Evolutionary conservation across 53 echinoderm and acorn worm genomes (phyloP).

Genomic region (Paracentrotus lividus): DNA sequence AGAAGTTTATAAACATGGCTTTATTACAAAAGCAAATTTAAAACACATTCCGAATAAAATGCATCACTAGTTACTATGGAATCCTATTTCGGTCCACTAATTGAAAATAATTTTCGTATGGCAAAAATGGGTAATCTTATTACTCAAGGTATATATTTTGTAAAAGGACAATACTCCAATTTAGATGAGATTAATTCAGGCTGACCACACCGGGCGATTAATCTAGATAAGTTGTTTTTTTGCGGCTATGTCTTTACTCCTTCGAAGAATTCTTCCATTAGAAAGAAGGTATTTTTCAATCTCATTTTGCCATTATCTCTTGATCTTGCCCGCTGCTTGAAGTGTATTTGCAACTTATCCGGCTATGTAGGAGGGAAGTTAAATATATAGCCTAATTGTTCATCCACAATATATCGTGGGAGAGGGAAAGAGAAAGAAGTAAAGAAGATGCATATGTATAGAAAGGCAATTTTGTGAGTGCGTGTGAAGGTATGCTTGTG

Average conservation of each 20-base stretch:
- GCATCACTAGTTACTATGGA: too few species aligned
- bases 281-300: constrained; percentile 28
- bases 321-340: constrained; percentile 17
- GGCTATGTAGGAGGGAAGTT: not conserved
- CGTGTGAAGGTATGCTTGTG: not conserved
- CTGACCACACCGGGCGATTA: not conserved
- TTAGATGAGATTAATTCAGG: constrained; percentile 37
- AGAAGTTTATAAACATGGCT: too few species aligned
- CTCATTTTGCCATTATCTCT: constrained; percentile 43
- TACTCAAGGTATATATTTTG: not conserved
- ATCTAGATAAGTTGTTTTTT: too few species aligned
- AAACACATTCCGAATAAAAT: too few species aligned
- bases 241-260: not conserved
- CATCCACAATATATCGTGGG: not conserved
- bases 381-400: too few species aligned
- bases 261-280: not conserved
- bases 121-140: not conserved
- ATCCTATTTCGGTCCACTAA: not conserved
- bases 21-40: too few species aligned
- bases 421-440: not conserved
- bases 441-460: not conserved
- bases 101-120: not conserved
- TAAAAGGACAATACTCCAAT: not conserved
- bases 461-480: not conserved
- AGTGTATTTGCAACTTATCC: constrained; percentile 8